These are phyloP conservation scores for Cichlasoma orientale DNA, from an alignment of 2,797 vertebrate genomes.

Conservation along the genomic window DNA sequence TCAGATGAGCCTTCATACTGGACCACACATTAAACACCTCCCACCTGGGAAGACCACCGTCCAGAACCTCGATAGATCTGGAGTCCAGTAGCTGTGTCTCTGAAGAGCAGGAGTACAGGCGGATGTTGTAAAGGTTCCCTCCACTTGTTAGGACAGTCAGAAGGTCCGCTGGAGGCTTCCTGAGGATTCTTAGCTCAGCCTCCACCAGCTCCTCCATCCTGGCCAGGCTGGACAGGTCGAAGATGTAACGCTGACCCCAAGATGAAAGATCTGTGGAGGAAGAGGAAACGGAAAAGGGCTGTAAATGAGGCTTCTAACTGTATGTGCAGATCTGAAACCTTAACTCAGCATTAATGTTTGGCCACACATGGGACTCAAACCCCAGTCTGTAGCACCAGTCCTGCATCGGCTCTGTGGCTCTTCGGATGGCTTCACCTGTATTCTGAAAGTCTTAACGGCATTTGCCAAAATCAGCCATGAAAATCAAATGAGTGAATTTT, in stretches of 20 bases:
- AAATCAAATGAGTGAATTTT: not conserved
- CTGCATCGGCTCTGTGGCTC: not conserved
- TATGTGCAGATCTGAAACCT: not conserved
- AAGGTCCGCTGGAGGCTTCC: not conserved
- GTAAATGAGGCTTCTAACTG: not conserved
- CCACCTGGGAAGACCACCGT: not conserved
- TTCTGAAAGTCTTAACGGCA: not conserved
- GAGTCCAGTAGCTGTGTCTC: not conserved
- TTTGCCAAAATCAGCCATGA: not conserved
- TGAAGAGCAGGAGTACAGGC: not conserved
- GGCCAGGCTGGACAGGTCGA: not conserved
- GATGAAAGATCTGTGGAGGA: not conserved
- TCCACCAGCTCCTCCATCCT: not conserved
- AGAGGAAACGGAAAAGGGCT: not conserved
- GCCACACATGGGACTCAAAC: not conserved
- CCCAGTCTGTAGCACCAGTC: too few relatives aligned
- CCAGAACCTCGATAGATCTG: not conserved
- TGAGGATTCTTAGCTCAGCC: not conserved
- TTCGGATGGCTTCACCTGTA: rapidly evolving
- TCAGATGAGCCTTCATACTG: not conserved
- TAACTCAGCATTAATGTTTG: not conserved
- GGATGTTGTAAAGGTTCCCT: not conserved
- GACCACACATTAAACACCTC: conserved; percentile 27
- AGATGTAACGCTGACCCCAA: not conserved
- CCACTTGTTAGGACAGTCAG: not conserved